Base-by-base conservation (phyloP, 2,113 vertebrate species). In the Holacanthus passer region DNA sequence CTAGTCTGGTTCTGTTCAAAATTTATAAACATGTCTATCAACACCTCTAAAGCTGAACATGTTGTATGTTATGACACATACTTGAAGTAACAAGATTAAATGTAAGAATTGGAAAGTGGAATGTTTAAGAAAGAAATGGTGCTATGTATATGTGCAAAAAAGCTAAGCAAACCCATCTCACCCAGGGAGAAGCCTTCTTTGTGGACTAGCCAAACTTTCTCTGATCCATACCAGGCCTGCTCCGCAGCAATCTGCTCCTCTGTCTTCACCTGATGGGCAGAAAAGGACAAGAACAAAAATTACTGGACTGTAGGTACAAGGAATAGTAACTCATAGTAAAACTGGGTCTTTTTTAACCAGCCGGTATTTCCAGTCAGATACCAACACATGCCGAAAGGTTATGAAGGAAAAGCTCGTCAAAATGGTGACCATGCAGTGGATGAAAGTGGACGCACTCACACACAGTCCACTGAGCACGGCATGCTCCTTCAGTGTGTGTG, bases 201-300 rank as follows among this genome's bases (percentile, higher is more conserved):
- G 94, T 99, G 98, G 90, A 98, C 95, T 80, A 99, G 96, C 98
- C 98, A 99, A 89, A 98, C 96, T 82, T 99, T 99, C 88, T 99
- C 98, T 0, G 98, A 97, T 91, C 97, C 97, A 3, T 97, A 97
- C 98, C 98, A 99, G 80, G 96, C 96, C 90, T 99, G 97, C 86
- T 99, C 98, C 0, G 96, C 96, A 0, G 96, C 95, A 1, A 98
- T 98, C 95, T 99, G 97, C 91, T 99, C 98, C 89, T 99, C 98
- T 0, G 97, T 97, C 93, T 99, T 99, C 73, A 97, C 96, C 98
- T 99, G 81, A 0, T 29, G 37, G 78, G 24, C 24, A 56, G 55
- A 82, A 37, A 76, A 24, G 48, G 2, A 70, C 35, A 75, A n/a
- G 10, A 12, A 83, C 1, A 87, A 16, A 45, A 60, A 75, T 79